Evolutionary conservation across 2,888 invertebrate genomes (phyloP).

Genomic region (Eupithecia vulgata): DNA sequence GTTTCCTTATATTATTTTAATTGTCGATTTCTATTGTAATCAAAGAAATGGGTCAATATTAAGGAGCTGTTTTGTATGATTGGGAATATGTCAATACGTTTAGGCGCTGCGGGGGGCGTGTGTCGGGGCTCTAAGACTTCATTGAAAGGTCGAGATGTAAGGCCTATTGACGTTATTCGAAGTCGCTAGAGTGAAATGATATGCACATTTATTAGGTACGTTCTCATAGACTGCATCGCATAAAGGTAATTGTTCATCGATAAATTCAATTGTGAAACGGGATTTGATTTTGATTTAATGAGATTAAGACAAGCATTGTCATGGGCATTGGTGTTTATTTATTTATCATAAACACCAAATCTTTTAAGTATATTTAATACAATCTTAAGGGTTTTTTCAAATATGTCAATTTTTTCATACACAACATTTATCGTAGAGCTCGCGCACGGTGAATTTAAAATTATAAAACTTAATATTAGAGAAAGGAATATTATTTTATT

Average conservation of each 20-base stretch:
- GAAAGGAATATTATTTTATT: too few relatives aligned
- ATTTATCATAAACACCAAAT: too few relatives aligned
- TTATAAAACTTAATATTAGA: too few relatives aligned
- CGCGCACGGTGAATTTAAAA: too few relatives aligned
- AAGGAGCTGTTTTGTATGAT: constrained; percentile 77
- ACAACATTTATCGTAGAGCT: too few relatives aligned
- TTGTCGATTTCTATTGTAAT: constrained; percentile 77
- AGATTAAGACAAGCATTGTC: not conserved
- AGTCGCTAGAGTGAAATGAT: constrained; percentile 79
- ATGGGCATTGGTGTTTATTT: not conserved
- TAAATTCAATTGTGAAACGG: constrained; percentile 14
- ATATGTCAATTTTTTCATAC: too few relatives aligned
- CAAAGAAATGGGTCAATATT: constrained; percentile 82
- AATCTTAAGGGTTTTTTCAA: too few relatives aligned
- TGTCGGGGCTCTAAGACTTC: constrained; percentile 44
- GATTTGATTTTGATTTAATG: constrained; percentile 22
- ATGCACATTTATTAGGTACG: constrained; percentile 78
- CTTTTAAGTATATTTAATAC: too few relatives aligned
- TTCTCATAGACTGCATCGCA: constrained; percentile 61
- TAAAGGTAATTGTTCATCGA: constrained; percentile 34
- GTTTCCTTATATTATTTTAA: constrained; percentile 78
- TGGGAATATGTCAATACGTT: constrained; percentile 80
- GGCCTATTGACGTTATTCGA: constrained; percentile 62
- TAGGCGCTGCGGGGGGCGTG: constrained; percentile 63
- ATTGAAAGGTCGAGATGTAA: constrained; percentile 35